These are phyloP conservation scores for Actenoides lindsayi DNA, from an alignment of 2,113 vertebrate genomes.

Conservation along the genomic window DNA sequence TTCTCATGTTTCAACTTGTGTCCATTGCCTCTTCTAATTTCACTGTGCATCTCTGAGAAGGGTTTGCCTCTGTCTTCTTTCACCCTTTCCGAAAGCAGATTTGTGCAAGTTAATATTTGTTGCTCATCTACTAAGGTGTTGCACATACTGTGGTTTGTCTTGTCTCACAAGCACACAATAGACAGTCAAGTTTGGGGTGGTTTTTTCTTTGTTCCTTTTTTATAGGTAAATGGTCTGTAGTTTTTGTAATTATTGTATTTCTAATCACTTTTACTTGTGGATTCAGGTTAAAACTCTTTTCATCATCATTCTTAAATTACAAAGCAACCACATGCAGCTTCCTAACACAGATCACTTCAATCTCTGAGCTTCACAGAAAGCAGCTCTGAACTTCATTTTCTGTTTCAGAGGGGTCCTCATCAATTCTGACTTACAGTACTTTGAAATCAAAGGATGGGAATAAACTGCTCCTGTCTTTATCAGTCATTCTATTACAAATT, in stretches of 20 bases:
- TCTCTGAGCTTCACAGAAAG: neutral
- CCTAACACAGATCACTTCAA: neutral
- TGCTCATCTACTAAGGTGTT: neutral
- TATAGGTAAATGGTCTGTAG: neutral
- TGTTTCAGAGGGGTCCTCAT: neutral
- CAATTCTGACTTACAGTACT: neutral
- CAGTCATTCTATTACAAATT: neutral
- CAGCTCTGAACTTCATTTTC: neutral
- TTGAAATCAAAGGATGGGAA: neutral
- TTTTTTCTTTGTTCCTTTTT: neutral
- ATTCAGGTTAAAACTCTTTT: neutral
- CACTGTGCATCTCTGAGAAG: neutral
- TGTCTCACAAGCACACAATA: neutral
- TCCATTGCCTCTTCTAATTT: neutral
- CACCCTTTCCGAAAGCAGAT: neutral
- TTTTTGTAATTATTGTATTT: neutral
- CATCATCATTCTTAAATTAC: neutral
- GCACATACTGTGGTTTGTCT: neutral
- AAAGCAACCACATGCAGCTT: neutral
- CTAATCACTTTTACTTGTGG: neutral
- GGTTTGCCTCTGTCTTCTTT: neutral
- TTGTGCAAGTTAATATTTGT: neutral
- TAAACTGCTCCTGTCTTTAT: neutral
- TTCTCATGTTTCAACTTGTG: neutral
- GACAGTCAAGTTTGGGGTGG: neutral